These are phyloP conservation scores for Serilophus lunatus DNA, from an alignment of 2,113 vertebrate genomes.

Conservation along the genomic window DNA sequence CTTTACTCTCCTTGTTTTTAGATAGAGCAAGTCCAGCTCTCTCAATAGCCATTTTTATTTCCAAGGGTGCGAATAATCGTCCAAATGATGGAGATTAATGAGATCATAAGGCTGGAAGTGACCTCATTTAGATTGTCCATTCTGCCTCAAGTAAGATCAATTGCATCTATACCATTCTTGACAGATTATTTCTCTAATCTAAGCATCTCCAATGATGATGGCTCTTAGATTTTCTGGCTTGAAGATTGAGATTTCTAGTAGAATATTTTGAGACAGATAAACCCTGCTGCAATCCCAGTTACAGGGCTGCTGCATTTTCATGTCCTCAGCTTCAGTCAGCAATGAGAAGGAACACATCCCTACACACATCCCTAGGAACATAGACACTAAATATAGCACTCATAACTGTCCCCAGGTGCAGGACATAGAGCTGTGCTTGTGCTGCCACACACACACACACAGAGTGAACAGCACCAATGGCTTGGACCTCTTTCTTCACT, in stretches of 20 bases:
- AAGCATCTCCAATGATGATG: not conserved
- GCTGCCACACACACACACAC: not conserved
- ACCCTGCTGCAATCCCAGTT: not conserved
- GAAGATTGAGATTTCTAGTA: not conserved
- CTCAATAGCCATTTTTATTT: slow-evolving; percentile 6
- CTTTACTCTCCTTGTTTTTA: not conserved
- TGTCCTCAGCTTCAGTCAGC: not conserved
- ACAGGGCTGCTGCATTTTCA: not conserved
- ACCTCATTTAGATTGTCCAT: slow-evolving; percentile 34
- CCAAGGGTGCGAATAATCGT: not conserved
- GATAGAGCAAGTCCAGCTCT: not conserved
- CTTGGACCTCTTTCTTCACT: not conserved
- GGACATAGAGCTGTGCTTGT: not conserved
- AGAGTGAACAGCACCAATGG: not conserved
- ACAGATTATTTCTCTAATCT: slow-evolving; percentile 31
- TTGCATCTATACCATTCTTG: not conserved
- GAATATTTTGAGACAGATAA: not conserved
- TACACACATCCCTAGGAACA: not conserved
- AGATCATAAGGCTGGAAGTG: slow-evolving; percentile 28
- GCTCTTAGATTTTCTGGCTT: not conserved
- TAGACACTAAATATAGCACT: not conserved
- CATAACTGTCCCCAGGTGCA: not conserved
- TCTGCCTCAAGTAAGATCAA: slow-evolving; percentile 41
- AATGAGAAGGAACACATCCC: not conserved
- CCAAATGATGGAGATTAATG: slow-evolving; percentile 32